Evolutionary conservation across 1,140 invertebrate species (phyloP), one percentile per base, ranked within the genome.

Genomic region (Drosophila subobscura): DNA sequence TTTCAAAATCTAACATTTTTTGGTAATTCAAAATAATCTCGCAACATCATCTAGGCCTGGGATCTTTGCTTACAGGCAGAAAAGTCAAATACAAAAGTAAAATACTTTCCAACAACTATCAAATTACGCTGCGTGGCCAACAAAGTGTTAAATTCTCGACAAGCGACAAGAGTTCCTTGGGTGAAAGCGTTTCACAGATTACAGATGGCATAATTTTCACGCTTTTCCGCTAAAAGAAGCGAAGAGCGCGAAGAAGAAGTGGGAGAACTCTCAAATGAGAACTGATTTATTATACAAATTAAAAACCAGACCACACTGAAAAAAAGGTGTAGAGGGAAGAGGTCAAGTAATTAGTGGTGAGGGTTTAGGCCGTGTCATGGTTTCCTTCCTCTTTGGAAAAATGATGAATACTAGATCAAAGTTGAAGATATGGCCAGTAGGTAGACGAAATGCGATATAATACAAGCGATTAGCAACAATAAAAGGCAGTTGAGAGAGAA

Each of bases 281-380:
- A 88, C 83, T 89, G 83, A 86, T 86, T 86, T 83, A 86, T 81
- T 88, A 86, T 79, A 80, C 78, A 86, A 86, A 86, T 88, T 81
- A 86, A 84, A 86, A 81, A 72, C 47, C 61, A 60, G 47, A 51
- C 42, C 27, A 66, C 16, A 56, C 47, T 64, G 20, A 45, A 58
- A 53, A 58, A 47, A 8, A 37, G 20, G 33, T 44, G 68, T 22
- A 12, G 58, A 52, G 66, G 67, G 71, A 86, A 86, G 78, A 75
- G 71, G 71, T 83, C 53, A 70, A 61, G 75, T 86, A 86, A 86
- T 86, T 86, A 86, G 83, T 72, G 50, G 81, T 74, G 88, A 86
- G 70, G 25, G 5, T 78, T 71, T 64, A 67, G 66, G 67, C 52
- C 77, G 55, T 70, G 79, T 75, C 71, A 77, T 75, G 50, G 27